A percentile compares a stretch with the other conserved stretches of the same genome.
Evolutionary conservation across 37 sponge, comb jelly and placozoan genomes (phyloP).

Genomic region (Crambe crambe): DNA sequence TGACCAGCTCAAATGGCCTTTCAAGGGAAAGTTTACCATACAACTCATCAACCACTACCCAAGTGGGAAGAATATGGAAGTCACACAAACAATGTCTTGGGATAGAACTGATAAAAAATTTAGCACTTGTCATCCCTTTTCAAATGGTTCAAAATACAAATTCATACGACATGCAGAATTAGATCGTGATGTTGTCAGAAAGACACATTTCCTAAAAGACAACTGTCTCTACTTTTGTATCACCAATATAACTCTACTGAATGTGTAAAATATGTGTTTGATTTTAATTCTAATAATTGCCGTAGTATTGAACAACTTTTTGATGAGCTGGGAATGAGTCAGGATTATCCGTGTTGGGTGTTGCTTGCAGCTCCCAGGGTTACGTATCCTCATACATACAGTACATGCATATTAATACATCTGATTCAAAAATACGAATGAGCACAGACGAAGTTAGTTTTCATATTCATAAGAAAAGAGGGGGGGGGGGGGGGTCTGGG

Average conservation of each 20-base stretch:
- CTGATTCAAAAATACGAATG: too few relatives aligned
- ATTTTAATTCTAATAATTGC: too few relatives aligned
- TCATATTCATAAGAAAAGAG: too few relatives aligned
- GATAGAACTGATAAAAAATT: not conserved
- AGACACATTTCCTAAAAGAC: not conserved
- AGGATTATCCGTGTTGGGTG: too few relatives aligned
- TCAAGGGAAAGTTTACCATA: not conserved
- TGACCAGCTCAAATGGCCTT: conserved; percentile 3
- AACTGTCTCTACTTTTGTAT: not conserved
- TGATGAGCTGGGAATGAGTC: too few relatives aligned
- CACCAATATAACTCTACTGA: not conserved
- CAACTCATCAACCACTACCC: not conserved
- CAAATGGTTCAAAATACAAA: not conserved
- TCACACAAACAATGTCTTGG: not conserved
- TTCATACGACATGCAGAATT: not conserved
- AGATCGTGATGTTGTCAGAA: not conserved
- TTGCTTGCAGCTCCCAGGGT: too few relatives aligned
- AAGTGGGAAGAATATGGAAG: conserved; percentile 3
- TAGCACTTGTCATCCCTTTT: not conserved
- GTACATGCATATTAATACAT: too few relatives aligned
- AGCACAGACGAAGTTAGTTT: too few relatives aligned
- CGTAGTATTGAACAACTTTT: too few relatives aligned
- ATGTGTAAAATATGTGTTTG: too few relatives aligned
- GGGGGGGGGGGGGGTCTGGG: too few relatives aligned
- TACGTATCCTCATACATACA: too few relatives aligned